Evolutionary conservation across 2,113 vertebrate species (phyloP), one percentile per base, ranked within the genome.

Genomic region (Percopsis transmontana): DNA sequence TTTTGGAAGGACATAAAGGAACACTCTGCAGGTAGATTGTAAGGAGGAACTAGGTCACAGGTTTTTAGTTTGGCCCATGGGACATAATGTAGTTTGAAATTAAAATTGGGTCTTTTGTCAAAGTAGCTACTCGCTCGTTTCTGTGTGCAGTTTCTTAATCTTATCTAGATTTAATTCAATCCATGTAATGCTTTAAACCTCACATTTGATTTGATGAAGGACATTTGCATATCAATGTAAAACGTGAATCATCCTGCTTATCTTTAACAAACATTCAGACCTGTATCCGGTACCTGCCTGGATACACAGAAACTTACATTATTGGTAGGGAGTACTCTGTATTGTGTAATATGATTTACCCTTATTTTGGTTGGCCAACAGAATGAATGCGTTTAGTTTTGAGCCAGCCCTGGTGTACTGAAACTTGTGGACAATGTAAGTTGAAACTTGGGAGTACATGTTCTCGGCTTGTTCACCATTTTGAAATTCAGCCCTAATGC

Each of bases 1-100:
- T 47, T 70, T 72, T 33, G n/a, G 40, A 56, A 61, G 41, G n/a
- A 68, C 38, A 38, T 51, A 56, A 50, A 67, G 38, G 19, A 76
- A 73, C 61, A 50, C 59, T 78, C 48, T 74, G 55, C 62, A 70
- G 42, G 58, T 58, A 45, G 24, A 16, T 70, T 42, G 18, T 50
- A 57, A n/a, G 6, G 15, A 70, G 7, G 54, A 87, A 71, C 57
- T 74, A 58, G 70, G 67, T 55, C 67, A 74, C 38, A 53, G 64
- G 4, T 10, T 55, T 70, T 74, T 67, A 66, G 62, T 74, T 62
- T 58, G 60, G 63, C 58, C 41, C 56, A 47, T 14, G 65, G 57
- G 66, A 64, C 21, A 59, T 18, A 23, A 72, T 15, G 5, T 51
- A 20, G 48, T 21, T 51, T 11, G 9, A 45, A 45, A 45, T 66